Base-by-base conservation (phyloP, 64 coral and sea anemone genomes). In the Actinia equina region DNA sequence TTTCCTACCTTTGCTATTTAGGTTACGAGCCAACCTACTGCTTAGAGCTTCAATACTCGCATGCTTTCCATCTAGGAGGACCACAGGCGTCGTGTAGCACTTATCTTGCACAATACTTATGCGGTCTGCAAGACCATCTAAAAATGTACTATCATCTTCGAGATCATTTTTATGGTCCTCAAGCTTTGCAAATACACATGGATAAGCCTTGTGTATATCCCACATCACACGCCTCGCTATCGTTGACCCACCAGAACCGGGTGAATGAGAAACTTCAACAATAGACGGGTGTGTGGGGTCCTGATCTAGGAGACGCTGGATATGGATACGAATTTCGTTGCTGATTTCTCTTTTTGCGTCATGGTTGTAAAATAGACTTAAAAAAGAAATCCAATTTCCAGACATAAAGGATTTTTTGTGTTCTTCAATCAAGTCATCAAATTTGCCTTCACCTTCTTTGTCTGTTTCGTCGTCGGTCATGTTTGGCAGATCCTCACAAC, bases 171-270 rank as follows among this genome's bases (percentile, higher is more conserved):
- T 43, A 23, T 92, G 83, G 0, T 79, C 57, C 46, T 63, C 65
- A 17, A 87, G 22, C 19, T 83, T 91, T 70, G 59, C 78, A 63
- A 95, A 83, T 0, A 83, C 87, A 84, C 89, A 95, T 7, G 94
- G 94, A 44, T 89, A 92, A 6, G 78, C 30, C 52, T 86, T 89
- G 18, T 92, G 94, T 16, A 95, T 44, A 41, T 95, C 94, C 94
- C 94, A 95, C 59, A 95, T 69, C 27, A 95, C 94, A 37, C 94
- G 90, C 30, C 94, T 86, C 18, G 94, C 87, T 45, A 95, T 95
- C 3, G 94, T 95, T 53, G 94, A 83, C 17, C 94, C 94, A 89
- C 94, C 94, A 52, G 94, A 89, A 18, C 94, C 94, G 0, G 94
- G 94, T 0, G 90, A 91, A 58, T 95, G 94, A 17, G 56, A 84